Evolutionary conservation across 2,113 vertebrate species (phyloP), one percentile per base, ranked within the genome.

Genomic region (Ardeotis arabs): DNA sequence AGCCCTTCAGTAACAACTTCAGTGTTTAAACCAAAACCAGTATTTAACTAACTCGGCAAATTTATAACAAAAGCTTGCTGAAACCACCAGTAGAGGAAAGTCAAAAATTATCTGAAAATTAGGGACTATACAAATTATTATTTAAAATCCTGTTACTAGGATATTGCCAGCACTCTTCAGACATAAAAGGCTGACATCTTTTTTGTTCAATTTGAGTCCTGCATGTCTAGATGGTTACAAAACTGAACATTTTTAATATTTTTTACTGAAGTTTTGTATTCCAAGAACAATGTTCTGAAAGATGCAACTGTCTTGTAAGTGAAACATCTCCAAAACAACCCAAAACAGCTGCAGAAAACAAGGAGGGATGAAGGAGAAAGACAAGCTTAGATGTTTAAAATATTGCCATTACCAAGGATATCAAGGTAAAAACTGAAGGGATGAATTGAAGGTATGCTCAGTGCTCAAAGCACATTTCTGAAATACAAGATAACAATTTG

Each of bases 401-500:
- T 67, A 85, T 22, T 95, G 78, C 76, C 76, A 67, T 96, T 91
- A 87, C 93, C 84, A 73, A 93, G 78, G 80, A 74, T 82, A 91
- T 93, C 90, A 92, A 94, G 76, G 90, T 73, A 89, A 95, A 96
- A 96, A 94, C 68, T 92, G 85, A 85, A 76, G 35, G 89, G 91
- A 90, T 69, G 73, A 80, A 50, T 4, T 84, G 78, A 95, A 90
- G 84, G 59, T 53, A 77, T 14, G 87, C 22, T 95, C 86, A 59
- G 53, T 58, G 93, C 94, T 93, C 93, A 94, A 92, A 96, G 89
- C 84, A 83, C 45, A 83, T 84, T 94, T 96, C 76, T 89, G 87
- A 96, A 96, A 94, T 81, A 95, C 88, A 91, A 95, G 97, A 77
- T 77, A 93, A 90, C 91, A 87, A 95, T 96, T 93, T 97, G 95